Base-by-base conservation (phyloP, 2,888 invertebrate species). In the Ophion ventricosus region DNA sequence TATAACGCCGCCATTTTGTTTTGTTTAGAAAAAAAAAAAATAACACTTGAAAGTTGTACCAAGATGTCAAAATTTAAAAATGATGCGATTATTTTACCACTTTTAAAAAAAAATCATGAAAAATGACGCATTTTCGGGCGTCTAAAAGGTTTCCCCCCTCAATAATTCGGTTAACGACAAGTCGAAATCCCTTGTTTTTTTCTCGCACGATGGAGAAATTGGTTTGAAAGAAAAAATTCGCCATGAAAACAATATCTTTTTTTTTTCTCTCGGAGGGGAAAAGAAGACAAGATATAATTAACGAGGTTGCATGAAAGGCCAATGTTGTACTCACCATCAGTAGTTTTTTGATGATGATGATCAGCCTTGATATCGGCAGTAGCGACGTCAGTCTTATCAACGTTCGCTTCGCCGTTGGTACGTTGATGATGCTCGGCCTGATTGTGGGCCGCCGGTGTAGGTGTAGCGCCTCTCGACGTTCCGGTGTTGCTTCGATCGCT, bases 401-500 rank as follows among this genome's bases (percentile, higher is more conserved):
- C 86, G 29, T 86, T 86, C 0, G 87, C 87, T 26, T 92, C 92
- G 57, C 92, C 92, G 79, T 93, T 92, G 4, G 91, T 81, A 82
- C 90, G 91, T 40, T 89, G 86, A 74, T 84, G 88, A 74, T 87
- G 89, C 59, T 88, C 89, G 64, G 85, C 80, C 63, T 87, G 90
- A 84, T 83, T 88, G 26, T 87, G 87, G 67, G 87, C 80, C n/a
- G 87, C 80, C n/a, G 91, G 88, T n/a, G 90, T 87, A 10, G 87
- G 88, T 17, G 91, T 89, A 14, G 88, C 88, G 25, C 88, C 84
- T 35, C 90, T 88, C 61, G 90, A 87, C 1, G 88, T 88, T 61
- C 85, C 88, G 64, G 89, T 82, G 23, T 88, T 91, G 49, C 88
- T 91, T 43, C 89, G 90, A 77, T 92, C 92, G 70, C 90, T 88